A percentile compares a stretch with the other conserved stretches of the same genome.
Evolutionary conservation across 2,888 invertebrate genomes (phyloP).

Genomic region (Syritta pipiens): DNA sequence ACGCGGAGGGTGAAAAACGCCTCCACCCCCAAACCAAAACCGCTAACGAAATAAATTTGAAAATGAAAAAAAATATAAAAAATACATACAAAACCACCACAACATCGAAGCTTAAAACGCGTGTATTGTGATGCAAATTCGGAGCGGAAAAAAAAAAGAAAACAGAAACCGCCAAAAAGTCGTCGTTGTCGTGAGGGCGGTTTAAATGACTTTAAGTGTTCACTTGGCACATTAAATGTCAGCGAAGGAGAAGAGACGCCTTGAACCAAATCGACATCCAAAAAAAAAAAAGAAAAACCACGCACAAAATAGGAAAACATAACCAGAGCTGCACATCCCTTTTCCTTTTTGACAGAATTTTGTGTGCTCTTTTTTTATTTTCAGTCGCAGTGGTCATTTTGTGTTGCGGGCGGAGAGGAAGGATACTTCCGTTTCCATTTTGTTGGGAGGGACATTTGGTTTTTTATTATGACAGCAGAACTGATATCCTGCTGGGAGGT

Average conservation of each 20-base stretch:
- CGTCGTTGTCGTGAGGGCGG: conserved; percentile 43
- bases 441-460: conserved; percentile 47
- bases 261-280: conserved; percentile 51
- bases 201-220: conserved; percentile 63
- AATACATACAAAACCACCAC: conserved; percentile 14
- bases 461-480: conserved; percentile 46
- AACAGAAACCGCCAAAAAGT: conserved; percentile 33
- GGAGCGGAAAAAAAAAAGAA: conserved; percentile 10
- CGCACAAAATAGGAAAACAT: conserved; percentile 44
- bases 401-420: conserved; percentile 7
- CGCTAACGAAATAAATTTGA: conserved; percentile 61
- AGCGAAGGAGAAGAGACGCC: conserved; percentile 44
- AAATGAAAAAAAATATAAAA: conserved; percentile 15
- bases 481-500: conserved; percentile 62
- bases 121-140: conserved; percentile 67
- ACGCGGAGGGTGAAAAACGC: conserved; percentile 23
- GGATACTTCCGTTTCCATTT: conserved; percentile 52
- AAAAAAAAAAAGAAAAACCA: conserved; percentile 14
- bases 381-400: conserved; percentile 49
- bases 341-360: conserved; percentile 8
- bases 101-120: conserved; percentile 60
- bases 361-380: conserved; percentile 20
- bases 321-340: conserved; percentile 61
- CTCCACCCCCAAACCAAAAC: conserved; percentile 45
- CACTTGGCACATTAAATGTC: conserved; percentile 56